phyloP scores from a whole-genome alignment of 2,888 invertebrate genomes.

The Athrips mouffetella region DNA sequence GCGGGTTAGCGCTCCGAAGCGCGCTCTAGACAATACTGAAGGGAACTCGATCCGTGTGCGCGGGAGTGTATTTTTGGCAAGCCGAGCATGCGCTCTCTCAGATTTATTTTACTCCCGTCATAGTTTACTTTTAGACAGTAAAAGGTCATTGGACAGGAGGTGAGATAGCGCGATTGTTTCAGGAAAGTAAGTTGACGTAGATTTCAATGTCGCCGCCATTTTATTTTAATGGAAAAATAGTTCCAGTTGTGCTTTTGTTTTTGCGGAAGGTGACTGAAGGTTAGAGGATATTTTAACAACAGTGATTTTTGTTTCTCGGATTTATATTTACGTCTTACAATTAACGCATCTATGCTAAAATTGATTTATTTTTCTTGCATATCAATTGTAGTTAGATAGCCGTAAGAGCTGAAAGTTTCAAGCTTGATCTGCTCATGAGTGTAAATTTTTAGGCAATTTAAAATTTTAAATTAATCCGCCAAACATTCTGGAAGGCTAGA shows the following conservation, averaged over 20 bases:
- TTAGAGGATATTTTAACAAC: neutral
- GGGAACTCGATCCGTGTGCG: conserved; percentile 66
- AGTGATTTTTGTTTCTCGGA: too few species aligned
- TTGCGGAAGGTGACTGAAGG: too few species aligned
- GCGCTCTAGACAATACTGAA: conserved; percentile 55
- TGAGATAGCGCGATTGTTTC: conserved; percentile 45
- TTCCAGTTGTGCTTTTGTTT: neutral
- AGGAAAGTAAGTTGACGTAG: conserved; percentile 11
- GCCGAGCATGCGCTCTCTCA: conserved; percentile 46
- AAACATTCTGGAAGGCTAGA: too few species aligned
- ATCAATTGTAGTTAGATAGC: too few species aligned
- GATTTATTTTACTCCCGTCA: conserved; percentile 62
- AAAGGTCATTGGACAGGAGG: conserved; percentile 73
- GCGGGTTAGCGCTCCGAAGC: conserved; percentile 42
- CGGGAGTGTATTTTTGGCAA: conserved; percentile 62
- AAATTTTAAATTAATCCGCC: too few species aligned
- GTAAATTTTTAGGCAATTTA: too few species aligned
- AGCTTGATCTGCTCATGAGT: too few species aligned
- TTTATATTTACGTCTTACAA: too few species aligned
- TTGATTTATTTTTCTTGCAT: too few species aligned
- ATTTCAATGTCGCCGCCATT: conserved; percentile 19
- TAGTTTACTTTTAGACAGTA: conserved; percentile 64
- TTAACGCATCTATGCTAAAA: too few species aligned
- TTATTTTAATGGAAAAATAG: conserved; percentile 1
- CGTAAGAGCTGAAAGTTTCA: too few species aligned